Conservation (phyloP, 2,888 invertebrate genomes). For the Hoplodrina ambigua region DNA sequence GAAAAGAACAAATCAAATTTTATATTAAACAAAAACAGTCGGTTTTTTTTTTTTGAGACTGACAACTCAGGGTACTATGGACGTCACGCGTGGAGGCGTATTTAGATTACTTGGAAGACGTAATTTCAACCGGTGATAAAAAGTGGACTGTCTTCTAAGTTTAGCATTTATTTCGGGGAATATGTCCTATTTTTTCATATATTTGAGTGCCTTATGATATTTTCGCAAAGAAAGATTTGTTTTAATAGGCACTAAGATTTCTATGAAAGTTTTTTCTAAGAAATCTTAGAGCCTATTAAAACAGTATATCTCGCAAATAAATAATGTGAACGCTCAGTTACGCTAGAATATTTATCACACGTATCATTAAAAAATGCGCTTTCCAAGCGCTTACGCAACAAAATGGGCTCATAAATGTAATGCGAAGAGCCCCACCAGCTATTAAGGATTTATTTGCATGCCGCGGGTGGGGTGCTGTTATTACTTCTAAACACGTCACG, state of each 20-base stretch:
- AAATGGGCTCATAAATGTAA: conserved; percentile 60
- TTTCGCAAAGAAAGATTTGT: neutral
- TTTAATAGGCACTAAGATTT: no score
- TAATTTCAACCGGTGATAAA: neutral
- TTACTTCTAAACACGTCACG: conserved; percentile 62
- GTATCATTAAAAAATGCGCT: conserved; percentile 59
- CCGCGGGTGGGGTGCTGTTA: conserved; percentile 48
- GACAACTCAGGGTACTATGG: neutral
- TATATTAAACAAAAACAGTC: no score
- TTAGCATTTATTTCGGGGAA: neutral
- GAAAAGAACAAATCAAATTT: no score
- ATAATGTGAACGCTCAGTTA: conserved; percentile 44
- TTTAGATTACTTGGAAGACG: neutral
- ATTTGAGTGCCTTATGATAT: neutral
- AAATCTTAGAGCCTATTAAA: conserved; percentile 41
- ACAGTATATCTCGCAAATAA: conserved; percentile 40
- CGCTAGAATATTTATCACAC: conserved; percentile 41
- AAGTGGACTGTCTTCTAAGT: neutral
- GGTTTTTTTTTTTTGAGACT: no score
- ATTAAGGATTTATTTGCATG: conserved; percentile 69
- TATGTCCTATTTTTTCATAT: neutral
- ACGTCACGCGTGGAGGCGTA: neutral
- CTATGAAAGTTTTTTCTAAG: neutral
- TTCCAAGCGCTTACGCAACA: conserved; percentile 56
- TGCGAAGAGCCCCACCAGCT: conserved; percentile 45